phyloP scores from a whole-genome alignment of 2,113 vertebrate species.

The Morphnarchus princeps region DNA sequence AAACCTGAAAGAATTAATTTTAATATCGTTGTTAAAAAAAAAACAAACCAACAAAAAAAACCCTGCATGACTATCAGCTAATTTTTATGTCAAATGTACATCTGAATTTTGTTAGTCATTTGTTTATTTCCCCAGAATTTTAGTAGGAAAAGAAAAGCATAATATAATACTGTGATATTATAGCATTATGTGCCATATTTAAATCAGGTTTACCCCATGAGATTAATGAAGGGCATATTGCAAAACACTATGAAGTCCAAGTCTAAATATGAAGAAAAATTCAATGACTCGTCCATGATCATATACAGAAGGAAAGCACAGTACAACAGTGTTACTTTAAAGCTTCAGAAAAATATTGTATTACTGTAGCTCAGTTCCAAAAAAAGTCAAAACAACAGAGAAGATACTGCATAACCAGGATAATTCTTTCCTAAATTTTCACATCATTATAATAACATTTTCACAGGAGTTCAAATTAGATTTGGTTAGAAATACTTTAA shows the following conservation, averaged over 20 bases:
- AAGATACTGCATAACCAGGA: background rate
- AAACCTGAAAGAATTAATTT: background rate
- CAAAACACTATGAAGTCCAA: background rate
- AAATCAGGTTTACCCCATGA: background rate
- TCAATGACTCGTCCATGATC: background rate
- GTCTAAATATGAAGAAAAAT: background rate
- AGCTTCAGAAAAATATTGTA: background rate
- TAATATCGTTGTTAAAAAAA: background rate
- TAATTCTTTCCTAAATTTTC: background rate
- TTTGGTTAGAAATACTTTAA: background rate
- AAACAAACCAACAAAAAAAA: background rate
- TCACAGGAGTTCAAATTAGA: background rate
- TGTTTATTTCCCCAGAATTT: background rate
- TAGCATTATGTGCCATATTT: background rate
- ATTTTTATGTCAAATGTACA: background rate
- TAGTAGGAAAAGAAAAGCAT: background rate
- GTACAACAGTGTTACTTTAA: background rate
- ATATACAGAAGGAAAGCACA: background rate
- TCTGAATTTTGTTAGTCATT: background rate
- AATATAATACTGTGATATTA: background rate
- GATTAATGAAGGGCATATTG: background rate
- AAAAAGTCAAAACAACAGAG: background rate
- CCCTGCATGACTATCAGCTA: fast-evolving
- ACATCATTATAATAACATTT: background rate
- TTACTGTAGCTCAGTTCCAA: background rate